Percentiles rank a stretch among this genome's conserved stretches.
Conservation (phyloP, 2,797 vertebrate genomes). For the Protonibea diacanthus region DNA sequence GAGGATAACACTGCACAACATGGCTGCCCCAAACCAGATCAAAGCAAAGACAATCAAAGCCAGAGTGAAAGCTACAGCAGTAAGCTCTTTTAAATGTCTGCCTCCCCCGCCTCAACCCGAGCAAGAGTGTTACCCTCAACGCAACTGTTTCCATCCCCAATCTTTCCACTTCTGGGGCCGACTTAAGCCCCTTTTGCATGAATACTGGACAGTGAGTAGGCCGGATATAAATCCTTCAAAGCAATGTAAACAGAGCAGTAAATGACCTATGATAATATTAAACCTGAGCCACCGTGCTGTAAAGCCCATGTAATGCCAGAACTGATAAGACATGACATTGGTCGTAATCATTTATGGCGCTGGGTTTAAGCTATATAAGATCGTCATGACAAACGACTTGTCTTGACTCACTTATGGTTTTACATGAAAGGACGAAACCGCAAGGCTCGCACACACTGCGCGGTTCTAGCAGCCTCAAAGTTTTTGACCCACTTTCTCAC, state of each 20-base stretch:
- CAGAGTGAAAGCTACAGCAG: slow-evolving; percentile 82
- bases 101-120: slow-evolving; percentile 57
- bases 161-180: slow-evolving; percentile 68
- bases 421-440: slow-evolving; percentile 60
- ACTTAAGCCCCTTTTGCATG: slow-evolving; percentile 66
- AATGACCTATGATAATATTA: slow-evolving; percentile 76
- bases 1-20: slow-evolving; percentile 82
- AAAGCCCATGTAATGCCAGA: slow-evolving; percentile 65
- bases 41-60: slow-evolving; percentile 86
- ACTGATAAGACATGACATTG: slow-evolving; percentile 76
- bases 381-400: slow-evolving; percentile 68
- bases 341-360: slow-evolving; percentile 75
- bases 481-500: slow-evolving; percentile 58
- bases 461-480: slow-evolving; percentile 20
- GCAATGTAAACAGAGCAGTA: slow-evolving; percentile 76
- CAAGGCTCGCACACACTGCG: slow-evolving; percentile 23
- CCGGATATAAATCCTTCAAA: slow-evolving; percentile 80
- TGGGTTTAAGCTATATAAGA: slow-evolving; percentile 46
- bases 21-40: slow-evolving; percentile 82
- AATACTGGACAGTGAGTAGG: slow-evolving; percentile 64
- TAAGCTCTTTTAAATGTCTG: slow-evolving; percentile 84
- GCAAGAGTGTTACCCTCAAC: slow-evolving; percentile 66
- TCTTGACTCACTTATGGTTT: slow-evolving; percentile 68
- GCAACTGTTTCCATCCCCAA: slow-evolving; percentile 72
- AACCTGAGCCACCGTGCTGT: slow-evolving; percentile 61